phyloP scores from a whole-genome alignment of 2,888 invertebrate species.

The Ophioninae sp. region DNA sequence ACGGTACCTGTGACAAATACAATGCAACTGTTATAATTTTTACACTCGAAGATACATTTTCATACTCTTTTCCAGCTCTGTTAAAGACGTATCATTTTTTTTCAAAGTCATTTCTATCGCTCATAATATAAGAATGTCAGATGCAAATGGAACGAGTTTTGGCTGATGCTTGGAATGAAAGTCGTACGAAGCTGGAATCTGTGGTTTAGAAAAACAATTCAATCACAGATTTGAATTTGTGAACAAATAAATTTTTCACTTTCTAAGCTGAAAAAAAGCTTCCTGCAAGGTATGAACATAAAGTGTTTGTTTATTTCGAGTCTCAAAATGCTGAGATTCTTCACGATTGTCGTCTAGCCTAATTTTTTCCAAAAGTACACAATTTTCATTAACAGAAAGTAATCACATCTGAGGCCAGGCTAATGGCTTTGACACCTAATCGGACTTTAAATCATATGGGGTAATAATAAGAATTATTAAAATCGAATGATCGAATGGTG shows the following conservation, averaged over 20 bases:
- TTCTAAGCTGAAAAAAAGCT: too few relatives aligned
- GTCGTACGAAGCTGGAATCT: neutral
- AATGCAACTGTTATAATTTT: neutral
- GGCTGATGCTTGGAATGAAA: neutral
- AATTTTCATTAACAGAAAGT: too few relatives aligned
- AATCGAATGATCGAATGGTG: neutral
- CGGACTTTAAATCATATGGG: neutral
- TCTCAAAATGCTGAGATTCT: neutral
- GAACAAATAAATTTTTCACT: too few relatives aligned
- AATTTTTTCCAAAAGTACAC: neutral
- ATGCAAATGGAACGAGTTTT: neutral
- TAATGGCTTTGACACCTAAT: too few relatives aligned
- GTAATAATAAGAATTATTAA: neutral
- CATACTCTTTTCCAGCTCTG: neutral
- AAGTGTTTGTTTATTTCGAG: too few relatives aligned
- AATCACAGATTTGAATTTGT: neutral
- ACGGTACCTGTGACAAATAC: slow-evolving; percentile 89
- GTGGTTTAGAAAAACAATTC: neutral
- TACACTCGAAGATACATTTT: neutral
- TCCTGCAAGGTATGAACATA: too few relatives aligned
- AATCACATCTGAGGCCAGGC: too few relatives aligned
- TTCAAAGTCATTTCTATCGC: neutral
- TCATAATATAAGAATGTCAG: neutral
- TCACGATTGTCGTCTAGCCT: neutral
- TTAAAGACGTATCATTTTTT: neutral